phyloP scores from a whole-genome alignment of 2,113 vertebrate genomes.

The Platysternon megacephalum region DNA sequence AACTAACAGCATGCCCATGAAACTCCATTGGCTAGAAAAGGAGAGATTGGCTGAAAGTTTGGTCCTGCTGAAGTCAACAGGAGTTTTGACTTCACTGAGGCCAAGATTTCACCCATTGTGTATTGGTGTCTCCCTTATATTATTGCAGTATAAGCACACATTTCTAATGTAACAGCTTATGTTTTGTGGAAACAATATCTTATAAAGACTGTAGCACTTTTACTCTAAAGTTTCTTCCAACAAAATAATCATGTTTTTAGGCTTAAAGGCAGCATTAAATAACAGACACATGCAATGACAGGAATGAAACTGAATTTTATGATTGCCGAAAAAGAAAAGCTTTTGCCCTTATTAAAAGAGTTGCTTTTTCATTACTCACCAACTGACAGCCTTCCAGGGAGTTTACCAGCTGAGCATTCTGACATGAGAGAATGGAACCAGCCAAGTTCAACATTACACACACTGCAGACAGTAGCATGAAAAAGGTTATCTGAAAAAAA shows the following conservation, averaged over 20 bases:
- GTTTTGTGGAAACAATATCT: background rate
- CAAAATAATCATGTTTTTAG: background rate
- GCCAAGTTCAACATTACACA: conserved; percentile 99
- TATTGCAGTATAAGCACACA: background rate
- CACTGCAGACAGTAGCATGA: conserved; percentile 98
- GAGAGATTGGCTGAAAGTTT: background rate
- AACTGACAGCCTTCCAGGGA: conserved; percentile 95
- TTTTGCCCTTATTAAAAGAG: background rate
- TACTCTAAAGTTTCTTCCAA: background rate
- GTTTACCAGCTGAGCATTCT: conserved; percentile 96
- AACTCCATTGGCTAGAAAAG: background rate
- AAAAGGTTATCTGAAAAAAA: conserved; percentile 92
- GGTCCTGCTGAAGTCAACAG: background rate
- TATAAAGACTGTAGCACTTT: background rate
- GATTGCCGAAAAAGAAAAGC: background rate
- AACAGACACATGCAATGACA: background rate
- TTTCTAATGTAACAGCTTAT: background rate
- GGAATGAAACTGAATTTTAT: background rate
- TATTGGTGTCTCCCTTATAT: background rate
- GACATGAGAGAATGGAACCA: conserved; percentile 97
- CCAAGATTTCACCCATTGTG: background rate
- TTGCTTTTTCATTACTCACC: conserved; percentile 84
- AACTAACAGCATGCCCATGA: background rate
- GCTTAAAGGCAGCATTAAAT: background rate
- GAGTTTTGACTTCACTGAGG: background rate